These are phyloP conservation scores for Semotilus atromaculatus DNA, from an alignment of 2,797 vertebrate species.

Conservation along the genomic window DNA sequence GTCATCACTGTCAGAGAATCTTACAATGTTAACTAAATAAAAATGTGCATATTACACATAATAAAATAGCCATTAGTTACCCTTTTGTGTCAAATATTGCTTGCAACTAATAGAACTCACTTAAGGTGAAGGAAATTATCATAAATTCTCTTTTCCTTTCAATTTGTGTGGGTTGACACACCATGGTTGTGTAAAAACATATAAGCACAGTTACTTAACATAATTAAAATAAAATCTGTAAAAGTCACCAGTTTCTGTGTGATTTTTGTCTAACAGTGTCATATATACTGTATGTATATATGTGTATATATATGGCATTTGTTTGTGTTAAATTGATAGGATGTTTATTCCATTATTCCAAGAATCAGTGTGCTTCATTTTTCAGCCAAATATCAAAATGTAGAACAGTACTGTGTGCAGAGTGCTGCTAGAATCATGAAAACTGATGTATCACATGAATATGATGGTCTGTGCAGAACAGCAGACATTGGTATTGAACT, in stretches of 20 bases:
- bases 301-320: background rate
- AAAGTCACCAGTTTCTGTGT: too few relatives aligned
- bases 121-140: background rate
- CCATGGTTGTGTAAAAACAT: background rate
- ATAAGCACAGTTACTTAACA: background rate
- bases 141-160: background rate
- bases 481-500: constrained; percentile 15
- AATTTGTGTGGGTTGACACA: background rate
- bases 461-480: background rate
- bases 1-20: background rate
- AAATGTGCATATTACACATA: background rate
- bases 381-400: background rate
- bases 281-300: background rate
- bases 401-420: background rate
- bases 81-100: background rate
- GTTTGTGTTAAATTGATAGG: background rate
- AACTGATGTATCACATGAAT: too few relatives aligned
- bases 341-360: background rate
- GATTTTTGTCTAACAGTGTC: background rate
- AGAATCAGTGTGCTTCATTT: background rate
- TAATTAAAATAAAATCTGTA: too few relatives aligned
- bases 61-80: background rate
- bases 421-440: background rate
- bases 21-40: background rate
- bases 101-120: background rate